Percentiles rank a stretch among this genome's conserved stretches.
These are phyloP conservation scores for Myocastor coypus DNA, from an alignment of 2,113 vertebrate species.

Conservation along the genomic window DNA sequence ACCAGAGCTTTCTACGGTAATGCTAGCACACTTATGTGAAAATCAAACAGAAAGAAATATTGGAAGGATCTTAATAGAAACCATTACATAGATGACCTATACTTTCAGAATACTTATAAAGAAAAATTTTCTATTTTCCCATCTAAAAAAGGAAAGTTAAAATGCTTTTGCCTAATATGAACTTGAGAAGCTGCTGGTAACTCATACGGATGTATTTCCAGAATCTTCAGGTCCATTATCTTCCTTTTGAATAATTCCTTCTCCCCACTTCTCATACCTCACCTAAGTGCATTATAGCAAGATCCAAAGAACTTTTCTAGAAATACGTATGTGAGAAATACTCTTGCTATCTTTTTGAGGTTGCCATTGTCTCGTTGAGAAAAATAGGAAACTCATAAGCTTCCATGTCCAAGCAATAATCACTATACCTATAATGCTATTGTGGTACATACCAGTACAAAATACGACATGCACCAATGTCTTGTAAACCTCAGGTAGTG, in stretches of 20 bases:
- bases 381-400: not conserved
- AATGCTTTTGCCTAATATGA: not conserved
- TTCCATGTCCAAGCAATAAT: not conserved
- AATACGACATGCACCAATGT: not conserved
- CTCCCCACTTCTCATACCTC: not conserved
- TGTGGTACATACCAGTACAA: not conserved
- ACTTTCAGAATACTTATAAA: constrained; percentile 57
- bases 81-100: constrained; percentile 39
- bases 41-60: constrained; percentile 62
- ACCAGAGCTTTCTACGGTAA: constrained; percentile 44
- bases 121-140: not conserved
- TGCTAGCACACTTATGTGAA: constrained; percentile 47
- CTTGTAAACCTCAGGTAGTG: not conserved
- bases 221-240: not conserved
- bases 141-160: constrained; percentile 6
- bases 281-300: not conserved
- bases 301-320: not conserved
- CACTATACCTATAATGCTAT: not conserved
- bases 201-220: not conserved
- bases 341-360: not conserved
- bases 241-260: not conserved
- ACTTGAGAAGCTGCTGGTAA: not conserved
- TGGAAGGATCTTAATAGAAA: constrained; percentile 57
- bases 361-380: not conserved
- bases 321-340: not conserved